Evolutionary conservation across 1,140 invertebrate genomes (phyloP).

Genomic region (Paralvinella palmiformis): DNA sequence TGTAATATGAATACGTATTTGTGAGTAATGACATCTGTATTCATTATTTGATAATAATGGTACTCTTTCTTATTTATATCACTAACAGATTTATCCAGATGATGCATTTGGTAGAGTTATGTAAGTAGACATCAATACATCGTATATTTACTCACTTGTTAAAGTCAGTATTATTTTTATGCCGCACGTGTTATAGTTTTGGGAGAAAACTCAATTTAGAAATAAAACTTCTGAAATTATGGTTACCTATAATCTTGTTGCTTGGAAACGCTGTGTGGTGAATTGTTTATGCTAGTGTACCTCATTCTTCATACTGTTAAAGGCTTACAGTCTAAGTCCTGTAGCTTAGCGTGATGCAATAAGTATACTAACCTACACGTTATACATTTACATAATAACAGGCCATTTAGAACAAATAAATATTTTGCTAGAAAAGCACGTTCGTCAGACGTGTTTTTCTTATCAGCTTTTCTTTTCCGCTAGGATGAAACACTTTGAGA

Average conservation of each 20-base stretch:
- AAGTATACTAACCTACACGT: too few species aligned
- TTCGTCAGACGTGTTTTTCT: too few species aligned
- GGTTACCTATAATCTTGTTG: background rate
- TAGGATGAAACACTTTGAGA: conserved; percentile 52
- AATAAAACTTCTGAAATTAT: too few species aligned
- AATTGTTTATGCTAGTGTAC: background rate
- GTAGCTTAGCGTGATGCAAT: too few species aligned
- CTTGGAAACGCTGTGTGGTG: background rate
- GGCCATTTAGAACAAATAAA: background rate
- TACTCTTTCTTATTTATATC: too few species aligned
- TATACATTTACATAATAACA: background rate
- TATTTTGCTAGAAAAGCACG: background rate
- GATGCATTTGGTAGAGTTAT: conserved; percentile 55
- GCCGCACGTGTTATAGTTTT: background rate
- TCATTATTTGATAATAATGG: conserved; percentile 4
- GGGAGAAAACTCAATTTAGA: background rate
- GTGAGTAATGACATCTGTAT: background rate
- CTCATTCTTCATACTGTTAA: background rate
- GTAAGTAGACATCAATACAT: conserved; percentile 30
- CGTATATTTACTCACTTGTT: background rate
- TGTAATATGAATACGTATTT: background rate
- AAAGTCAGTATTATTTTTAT: background rate
- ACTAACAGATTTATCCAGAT: conserved; percentile 44
- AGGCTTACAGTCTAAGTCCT: too few species aligned
- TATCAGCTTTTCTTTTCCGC: conserved; percentile 11